Conservation (phyloP, 2,113 vertebrate genomes). For the Atlantisia rogersi region DNA sequence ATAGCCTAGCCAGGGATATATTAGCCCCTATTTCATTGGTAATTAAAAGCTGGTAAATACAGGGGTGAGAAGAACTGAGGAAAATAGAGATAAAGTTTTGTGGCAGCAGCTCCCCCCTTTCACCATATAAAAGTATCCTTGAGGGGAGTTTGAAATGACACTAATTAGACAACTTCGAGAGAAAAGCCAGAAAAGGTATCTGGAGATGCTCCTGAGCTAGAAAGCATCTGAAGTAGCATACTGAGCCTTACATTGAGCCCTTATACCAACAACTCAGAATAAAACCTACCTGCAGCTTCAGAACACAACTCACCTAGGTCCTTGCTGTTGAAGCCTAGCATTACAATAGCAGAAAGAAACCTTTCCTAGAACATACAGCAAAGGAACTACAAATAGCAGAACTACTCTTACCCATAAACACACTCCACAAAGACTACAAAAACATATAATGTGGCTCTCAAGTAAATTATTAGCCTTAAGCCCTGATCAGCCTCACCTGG, state of each 20-base stretch:
- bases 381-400: not conserved
- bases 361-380: rapidly evolving
- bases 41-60: not conserved
- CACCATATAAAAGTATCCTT: not conserved
- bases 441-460: rapidly evolving
- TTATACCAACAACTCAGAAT: not conserved
- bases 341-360: not conserved
- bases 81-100: not conserved
- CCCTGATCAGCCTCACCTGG: not conserved
- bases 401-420: rapidly evolving
- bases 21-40: not conserved
- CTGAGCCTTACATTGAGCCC: not conserved
- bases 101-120: not conserved
- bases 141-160: not conserved
- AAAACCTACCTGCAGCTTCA: not conserved
- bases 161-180: not conserved
- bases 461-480: not conserved
- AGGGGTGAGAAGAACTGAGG: not conserved
- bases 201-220: not conserved
- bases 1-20: not conserved
- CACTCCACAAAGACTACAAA: not conserved
- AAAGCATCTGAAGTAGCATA: not conserved
- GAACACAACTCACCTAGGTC: not conserved
- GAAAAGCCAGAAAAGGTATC: not conserved
- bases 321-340: not conserved